Evolutionary conservation across 2,797 vertebrate genomes (phyloP).

Genomic region (Pseudopleuronectes americanus): DNA sequence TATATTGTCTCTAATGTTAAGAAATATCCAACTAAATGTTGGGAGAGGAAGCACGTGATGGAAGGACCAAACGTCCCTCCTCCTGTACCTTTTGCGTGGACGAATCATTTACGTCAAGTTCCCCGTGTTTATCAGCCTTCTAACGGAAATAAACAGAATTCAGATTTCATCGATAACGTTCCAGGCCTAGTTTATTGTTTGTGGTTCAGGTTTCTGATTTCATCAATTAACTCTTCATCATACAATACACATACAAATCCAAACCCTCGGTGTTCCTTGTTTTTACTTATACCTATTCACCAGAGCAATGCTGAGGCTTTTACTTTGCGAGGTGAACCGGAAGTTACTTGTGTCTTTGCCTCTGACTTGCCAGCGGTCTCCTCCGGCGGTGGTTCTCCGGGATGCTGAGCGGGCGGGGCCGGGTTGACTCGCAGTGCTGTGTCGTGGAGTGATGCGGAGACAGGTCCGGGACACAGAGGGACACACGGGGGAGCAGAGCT

Average conservation of each 20-base stretch:
- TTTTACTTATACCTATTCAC: accelerated
- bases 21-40: not conserved
- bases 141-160: not conserved
- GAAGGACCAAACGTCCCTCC: conserved; percentile 3
- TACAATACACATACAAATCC: accelerated
- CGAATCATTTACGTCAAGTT: not conserved
- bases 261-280: not conserved
- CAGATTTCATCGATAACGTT: conserved; percentile 38
- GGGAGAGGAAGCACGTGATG: not conserved
- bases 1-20: not conserved
- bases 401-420: conserved; percentile 83
- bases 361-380: conserved; percentile 51
- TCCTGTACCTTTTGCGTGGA: conserved; percentile 11
- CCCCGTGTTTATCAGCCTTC: not conserved
- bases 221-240: not conserved
- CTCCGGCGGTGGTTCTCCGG: conserved; percentile 35
- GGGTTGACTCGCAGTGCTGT: conserved; percentile 68
- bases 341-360: not conserved
- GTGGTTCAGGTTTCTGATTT: too few relatives aligned
- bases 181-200: accelerated
- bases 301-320: not conserved
- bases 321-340: conserved; percentile 1
- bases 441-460: conserved; percentile 62
- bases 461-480: conserved; percentile 52
- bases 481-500: conserved; percentile 24